Base-by-base conservation (phyloP, 2,888 invertebrate genomes). In the Metalampra italica region DNA sequence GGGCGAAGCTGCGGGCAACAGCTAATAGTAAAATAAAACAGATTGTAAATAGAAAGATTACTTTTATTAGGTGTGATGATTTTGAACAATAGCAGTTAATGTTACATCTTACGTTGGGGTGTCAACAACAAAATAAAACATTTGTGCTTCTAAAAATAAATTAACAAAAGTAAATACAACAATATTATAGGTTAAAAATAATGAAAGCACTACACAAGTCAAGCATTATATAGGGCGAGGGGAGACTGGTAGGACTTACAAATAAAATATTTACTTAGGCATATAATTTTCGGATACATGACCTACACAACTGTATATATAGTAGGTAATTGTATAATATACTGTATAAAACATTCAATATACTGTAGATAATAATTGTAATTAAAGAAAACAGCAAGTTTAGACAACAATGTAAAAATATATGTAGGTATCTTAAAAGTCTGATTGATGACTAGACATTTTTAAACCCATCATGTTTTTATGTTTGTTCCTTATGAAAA, bases 131-230 rank as follows among this genome's bases (percentile, higher is more conserved):
- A 81, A 87, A 84, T 84, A 82, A 89, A 82, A 82, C 81, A 78
- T 83, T 82, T 87, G 89, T 89, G 89, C 86, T 76, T 75, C 69
- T 79, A 83, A 78, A 82, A 87, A 83, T 86, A 88, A 87, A 85
- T 86, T 85, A 88, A 87, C 87, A 86, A 84, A 83, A 81, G 71
- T 82, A 83, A 81, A 81, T 82, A 85, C 78, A 87, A 87, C 86
- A 84, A 74, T 72, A 74, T 29, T 63, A 75, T 70, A 69, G 68
- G 77, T 79, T 78, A 73, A 40, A n/a, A 73, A 68, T 67, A 66
- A 75, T 60, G 54, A 70, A 73, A 70, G 56, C 59, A 60, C 66
- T 76, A 78, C 66, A 75, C 68, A 77, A 79, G 76, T 64, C 59
- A 82, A 80, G 75, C 77, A 68, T 68, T 69, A 73, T 68, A 80